Conservation (phyloP, 1,140 invertebrate species). For the Grapholita molesta region DNA sequence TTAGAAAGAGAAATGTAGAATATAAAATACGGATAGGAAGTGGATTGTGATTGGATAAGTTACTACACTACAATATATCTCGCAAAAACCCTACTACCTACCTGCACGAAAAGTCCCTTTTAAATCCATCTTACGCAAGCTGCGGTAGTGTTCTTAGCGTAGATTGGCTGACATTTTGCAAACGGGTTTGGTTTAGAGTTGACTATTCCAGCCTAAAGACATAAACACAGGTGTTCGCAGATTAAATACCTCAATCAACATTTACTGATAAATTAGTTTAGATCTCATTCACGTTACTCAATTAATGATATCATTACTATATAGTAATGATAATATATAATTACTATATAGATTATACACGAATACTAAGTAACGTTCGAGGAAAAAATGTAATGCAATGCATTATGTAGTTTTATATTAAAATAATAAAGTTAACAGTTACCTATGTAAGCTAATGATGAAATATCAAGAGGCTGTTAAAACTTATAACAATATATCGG, state of each 20-base stretch:
- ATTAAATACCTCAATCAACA: slow-evolving; percentile 5
- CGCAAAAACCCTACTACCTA: background rate
- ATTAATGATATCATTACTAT: too few species aligned
- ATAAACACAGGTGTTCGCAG: slow-evolving; percentile 23
- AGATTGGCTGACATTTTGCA: slow-evolving; percentile 58
- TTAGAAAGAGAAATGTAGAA: too few species aligned
- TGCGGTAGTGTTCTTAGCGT: slow-evolving; percentile 30
- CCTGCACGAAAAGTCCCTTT: slow-evolving; percentile 8
- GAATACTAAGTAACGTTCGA: background rate
- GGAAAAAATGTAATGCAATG: background rate
- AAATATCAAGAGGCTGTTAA: too few species aligned
- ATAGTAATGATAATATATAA: slow-evolving; percentile 10
- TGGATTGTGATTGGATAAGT: too few species aligned
- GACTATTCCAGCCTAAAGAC: slow-evolving; percentile 21
- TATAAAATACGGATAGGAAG: too few species aligned
- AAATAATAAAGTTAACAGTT: background rate
- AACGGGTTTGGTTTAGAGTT: slow-evolving; percentile 43
- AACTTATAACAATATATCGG: too few species aligned
- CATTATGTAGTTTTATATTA: background rate
- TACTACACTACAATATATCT: too few species aligned
- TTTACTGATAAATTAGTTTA: background rate
- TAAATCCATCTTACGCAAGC: slow-evolving; percentile 38
- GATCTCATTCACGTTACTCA: background rate
- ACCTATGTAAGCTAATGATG: too few species aligned
- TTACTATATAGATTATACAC: background rate